Evolutionary conservation across 2,113 vertebrate species (phyloP).

Genomic region (Zootoca vivipara): DNA sequence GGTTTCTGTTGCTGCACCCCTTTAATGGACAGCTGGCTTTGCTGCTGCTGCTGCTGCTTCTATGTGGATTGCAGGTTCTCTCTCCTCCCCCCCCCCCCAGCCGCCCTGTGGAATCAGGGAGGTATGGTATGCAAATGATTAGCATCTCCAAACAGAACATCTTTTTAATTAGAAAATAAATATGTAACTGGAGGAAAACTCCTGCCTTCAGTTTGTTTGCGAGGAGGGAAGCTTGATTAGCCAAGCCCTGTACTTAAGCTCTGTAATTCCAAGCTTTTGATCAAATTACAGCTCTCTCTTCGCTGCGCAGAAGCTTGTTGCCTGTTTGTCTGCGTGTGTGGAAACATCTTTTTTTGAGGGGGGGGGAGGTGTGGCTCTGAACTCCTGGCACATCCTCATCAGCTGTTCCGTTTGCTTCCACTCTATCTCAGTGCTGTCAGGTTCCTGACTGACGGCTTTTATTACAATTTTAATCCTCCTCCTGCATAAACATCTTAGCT

Average conservation of each 20-base stretch:
- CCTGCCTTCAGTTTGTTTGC: conserved; percentile 51
- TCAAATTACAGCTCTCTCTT: conserved; percentile 44
- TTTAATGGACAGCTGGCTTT: conserved; percentile 25
- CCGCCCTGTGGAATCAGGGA: conserved; percentile 6
- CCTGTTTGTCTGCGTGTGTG: conserved; percentile 3
- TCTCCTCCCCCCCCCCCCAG: too few species aligned
- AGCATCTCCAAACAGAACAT: conserved; percentile 40
- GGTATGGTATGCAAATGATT: not conserved
- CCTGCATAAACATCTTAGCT: conserved; percentile 35
- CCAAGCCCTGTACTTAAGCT: conserved; percentile 46
- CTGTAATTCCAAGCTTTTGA: conserved; percentile 46
- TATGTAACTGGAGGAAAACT: conserved; percentile 32
- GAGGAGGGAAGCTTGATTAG: conserved; percentile 48
- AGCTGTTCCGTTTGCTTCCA: conserved; percentile 59
- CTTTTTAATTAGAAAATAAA: conserved; percentile 59
- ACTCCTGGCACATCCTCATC: conserved; percentile 33
- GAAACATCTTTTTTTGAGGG: conserved; percentile 36
- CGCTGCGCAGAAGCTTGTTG: conserved; percentile 52
- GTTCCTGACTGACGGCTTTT: conserved; percentile 39
- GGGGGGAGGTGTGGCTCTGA: conserved; percentile 57
- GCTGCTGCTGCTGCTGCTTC: not conserved
- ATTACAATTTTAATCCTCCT: conserved; percentile 5
- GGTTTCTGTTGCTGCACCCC: conserved; percentile 8
- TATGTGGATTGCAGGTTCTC: not conserved
- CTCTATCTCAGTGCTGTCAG: conserved; percentile 21